A percentile compares a stretch with the other conserved stretches of the same genome.
Conservation (phyloP, 2,888 invertebrate species). For the Ecdyonurus torrentis region DNA sequence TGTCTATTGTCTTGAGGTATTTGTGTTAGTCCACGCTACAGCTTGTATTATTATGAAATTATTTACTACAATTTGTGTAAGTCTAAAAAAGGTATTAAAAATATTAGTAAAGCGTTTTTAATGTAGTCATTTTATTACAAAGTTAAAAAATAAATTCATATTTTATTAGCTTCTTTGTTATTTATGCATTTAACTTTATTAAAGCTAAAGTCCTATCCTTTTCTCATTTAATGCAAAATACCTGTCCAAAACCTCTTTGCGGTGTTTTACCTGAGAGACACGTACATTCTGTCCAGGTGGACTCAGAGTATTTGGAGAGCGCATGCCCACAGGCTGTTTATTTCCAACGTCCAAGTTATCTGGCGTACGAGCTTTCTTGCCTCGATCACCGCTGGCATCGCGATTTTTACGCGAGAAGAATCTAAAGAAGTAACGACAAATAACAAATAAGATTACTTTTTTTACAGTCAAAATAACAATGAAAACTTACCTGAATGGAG, state of each 20-base stretch:
- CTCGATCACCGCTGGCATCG: constrained; percentile 46
- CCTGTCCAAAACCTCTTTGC: too few species aligned
- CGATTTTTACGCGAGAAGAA: constrained; percentile 68
- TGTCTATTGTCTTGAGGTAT: too few species aligned
- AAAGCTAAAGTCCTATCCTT: too few species aligned
- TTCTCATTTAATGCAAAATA: too few species aligned
- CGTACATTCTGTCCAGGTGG: constrained; percentile 10
- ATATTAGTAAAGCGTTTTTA: neutral
- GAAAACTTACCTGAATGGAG: constrained; percentile 63
- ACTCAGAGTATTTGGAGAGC: constrained; percentile 14
- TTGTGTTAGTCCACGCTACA: too few species aligned
- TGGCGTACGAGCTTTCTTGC: constrained; percentile 51
- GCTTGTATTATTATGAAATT: too few species aligned
- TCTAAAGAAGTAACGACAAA: constrained; percentile 28
- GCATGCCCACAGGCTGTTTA: constrained; percentile 14
- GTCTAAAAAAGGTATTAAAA: neutral
- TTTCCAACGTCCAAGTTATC: constrained; percentile 25
- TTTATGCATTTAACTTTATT: too few species aligned
- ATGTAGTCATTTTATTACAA: neutral
- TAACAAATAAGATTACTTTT: neutral
- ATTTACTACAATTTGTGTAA: neutral
- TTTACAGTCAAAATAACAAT: constrained; percentile 1
- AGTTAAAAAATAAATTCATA: neutral
- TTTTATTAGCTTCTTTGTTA: too few species aligned
- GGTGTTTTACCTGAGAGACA: constrained; percentile 7